Evolutionary conservation across 2,797 vertebrate species (phyloP).

Genomic region (Pempheris klunzingeri): DNA sequence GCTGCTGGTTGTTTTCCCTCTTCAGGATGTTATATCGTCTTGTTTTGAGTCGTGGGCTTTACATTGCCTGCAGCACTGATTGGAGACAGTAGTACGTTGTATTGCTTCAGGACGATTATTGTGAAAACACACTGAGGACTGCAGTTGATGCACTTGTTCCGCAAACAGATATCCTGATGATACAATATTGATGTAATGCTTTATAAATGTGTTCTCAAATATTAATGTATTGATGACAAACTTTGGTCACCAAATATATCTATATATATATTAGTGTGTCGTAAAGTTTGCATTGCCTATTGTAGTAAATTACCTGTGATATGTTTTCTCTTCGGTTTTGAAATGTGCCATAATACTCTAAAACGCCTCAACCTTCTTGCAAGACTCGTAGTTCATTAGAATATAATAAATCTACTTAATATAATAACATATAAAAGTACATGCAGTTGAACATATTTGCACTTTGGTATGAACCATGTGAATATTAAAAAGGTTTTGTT

Average conservation of each 20-base stretch:
- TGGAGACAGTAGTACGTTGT: constrained; percentile 66
- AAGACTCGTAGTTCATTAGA: constrained; percentile 81
- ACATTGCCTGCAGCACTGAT: constrained; percentile 56
- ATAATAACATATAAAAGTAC: constrained; percentile 68
- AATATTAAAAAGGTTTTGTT: constrained; percentile 80
- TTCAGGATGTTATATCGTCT: constrained; percentile 55
- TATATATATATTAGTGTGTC: constrained; percentile 79
- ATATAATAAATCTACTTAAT: constrained; percentile 67
- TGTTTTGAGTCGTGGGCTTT: constrained; percentile 66
- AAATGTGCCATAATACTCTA: constrained; percentile 88
- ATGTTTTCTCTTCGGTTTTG: constrained; percentile 83
- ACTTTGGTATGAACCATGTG: constrained; percentile 78
- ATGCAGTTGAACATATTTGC: constrained; percentile 74
- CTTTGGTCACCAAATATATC: constrained; percentile 80
- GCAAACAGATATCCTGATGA: constrained; percentile 79
- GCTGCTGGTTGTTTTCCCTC: constrained; percentile 50
- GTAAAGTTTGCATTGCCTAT: constrained; percentile 87
- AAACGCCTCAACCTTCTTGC: constrained; percentile 80
- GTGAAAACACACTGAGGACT: constrained; percentile 72
- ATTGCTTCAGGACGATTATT: constrained; percentile 67
- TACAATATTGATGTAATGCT: constrained; percentile 86
- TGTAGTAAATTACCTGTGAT: constrained; percentile 84
- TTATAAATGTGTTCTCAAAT: constrained; percentile 86
- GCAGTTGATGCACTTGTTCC: constrained; percentile 80
- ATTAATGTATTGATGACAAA: constrained; percentile 82